These are phyloP conservation scores for Drosophila navojoa DNA, from an alignment of 1,140 invertebrate genomes.

Conservation along the genomic window DNA sequence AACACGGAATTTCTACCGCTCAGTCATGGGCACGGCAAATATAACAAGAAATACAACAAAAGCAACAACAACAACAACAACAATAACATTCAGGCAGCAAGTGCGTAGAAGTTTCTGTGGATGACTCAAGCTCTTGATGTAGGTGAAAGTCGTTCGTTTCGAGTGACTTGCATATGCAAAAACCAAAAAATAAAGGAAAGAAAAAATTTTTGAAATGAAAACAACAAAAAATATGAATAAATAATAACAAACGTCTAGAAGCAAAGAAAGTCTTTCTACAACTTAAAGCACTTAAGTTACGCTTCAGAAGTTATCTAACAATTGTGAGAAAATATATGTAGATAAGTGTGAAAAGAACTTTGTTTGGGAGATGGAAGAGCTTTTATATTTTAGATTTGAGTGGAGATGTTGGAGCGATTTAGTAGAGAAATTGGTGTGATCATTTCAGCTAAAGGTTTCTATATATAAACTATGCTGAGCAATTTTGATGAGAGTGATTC, in stretches of 20 bases:
- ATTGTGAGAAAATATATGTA: not conserved
- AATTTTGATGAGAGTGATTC: too few relatives aligned
- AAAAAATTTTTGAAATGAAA: constrained; percentile 13
- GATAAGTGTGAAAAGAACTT: not conserved
- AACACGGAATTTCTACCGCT: constrained; percentile 45
- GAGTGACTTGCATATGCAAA: constrained; percentile 80
- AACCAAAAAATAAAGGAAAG: constrained; percentile 40
- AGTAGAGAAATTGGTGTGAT: too few relatives aligned
- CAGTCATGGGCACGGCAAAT: constrained; percentile 52
- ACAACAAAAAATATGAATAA: not conserved
- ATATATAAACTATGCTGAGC: too few relatives aligned
- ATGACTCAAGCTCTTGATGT: constrained; percentile 66
- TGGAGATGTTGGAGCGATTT: too few relatives aligned
- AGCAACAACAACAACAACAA: constrained; percentile 19
- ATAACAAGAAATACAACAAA: constrained; percentile 32
- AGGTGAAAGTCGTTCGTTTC: constrained; percentile 72
- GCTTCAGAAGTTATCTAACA: constrained; percentile 30
- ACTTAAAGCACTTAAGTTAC: constrained; percentile 8
- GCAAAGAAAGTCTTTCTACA: constrained; percentile 26
- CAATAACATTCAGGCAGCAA: constrained; percentile 34
- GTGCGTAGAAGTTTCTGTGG: constrained; percentile 64
- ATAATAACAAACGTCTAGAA: constrained; percentile 14
- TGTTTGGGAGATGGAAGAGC: not conserved
- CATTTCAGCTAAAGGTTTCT: too few relatives aligned
- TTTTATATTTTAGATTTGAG: not conserved